These are phyloP conservation scores for Drosophila nr. fundita DNA, from an alignment of 2,888 invertebrate species.

Conservation along the genomic window DNA sequence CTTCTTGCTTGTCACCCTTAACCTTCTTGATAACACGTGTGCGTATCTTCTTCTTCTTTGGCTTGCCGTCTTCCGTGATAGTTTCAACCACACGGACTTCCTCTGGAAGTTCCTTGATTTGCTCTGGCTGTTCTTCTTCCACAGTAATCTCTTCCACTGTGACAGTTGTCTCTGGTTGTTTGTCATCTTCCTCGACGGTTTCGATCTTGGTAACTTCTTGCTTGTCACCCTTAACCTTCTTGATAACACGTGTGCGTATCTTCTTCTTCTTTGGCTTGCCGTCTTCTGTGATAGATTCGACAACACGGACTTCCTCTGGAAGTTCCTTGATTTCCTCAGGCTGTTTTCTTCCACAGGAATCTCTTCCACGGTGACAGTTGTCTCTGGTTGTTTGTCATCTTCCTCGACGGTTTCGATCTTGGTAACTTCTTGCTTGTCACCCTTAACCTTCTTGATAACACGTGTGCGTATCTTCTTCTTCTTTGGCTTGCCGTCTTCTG, in stretches of 20 bases:
- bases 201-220: constrained; percentile 8
- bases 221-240: neutral
- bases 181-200: neutral
- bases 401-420: constrained; percentile 4
- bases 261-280: constrained; percentile 3
- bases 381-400: neutral
- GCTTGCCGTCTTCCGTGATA: neutral
- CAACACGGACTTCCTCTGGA: constrained; percentile 1
- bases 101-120: constrained; percentile 1
- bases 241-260: constrained; percentile 3
- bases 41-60: constrained; percentile 23
- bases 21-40: constrained; percentile 34
- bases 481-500: constrained; percentile 1
- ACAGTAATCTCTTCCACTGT: neutral
- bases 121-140: neutral
- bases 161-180: neutral
- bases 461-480: constrained; percentile 1
- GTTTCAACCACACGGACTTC: constrained; percentile 2
- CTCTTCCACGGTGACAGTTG: neutral
- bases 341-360: neutral
- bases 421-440: constrained; percentile 1
- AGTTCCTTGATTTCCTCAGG: neutral
- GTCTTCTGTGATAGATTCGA: neutral
- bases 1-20: constrained; percentile 34
- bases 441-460: neutral